Evolutionary conservation across 2,888 invertebrate species (phyloP), one percentile per base, ranked within the genome.

Genomic region (Busseola fusca): DNA sequence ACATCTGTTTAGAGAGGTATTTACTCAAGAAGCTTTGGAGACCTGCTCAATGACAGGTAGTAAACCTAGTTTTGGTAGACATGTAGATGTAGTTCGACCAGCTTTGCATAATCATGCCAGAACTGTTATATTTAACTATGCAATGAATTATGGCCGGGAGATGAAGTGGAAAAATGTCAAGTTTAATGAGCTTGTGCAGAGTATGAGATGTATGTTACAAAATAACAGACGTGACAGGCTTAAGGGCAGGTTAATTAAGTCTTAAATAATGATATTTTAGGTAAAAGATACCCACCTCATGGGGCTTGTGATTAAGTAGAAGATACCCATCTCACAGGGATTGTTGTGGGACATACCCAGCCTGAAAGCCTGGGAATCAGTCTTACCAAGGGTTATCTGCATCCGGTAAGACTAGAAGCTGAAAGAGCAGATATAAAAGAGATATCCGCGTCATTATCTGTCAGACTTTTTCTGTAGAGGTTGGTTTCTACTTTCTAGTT

Each of bases 21-120:
- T 74, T 14, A 75, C 59, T 54, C 0, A 14, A 7, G n/a, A 65
- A 64, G 72, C 72, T 1, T 58, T 74, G 34, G 3, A 25, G 1
- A 64, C 48, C 4, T 74, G 72, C 3, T 48, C 74, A 0, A 74
- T 72, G 72, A 42, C 25, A 4, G 72, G 74, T 0, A n/a, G 10
- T 0, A 69, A 7, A 57, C 18, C 30, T 2, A 0, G 3, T 14
- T 27, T 30, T 30, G 70, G 70, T 25, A 48, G 16, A 27, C 6
- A 68, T 21, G 1, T 27, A 10, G 27, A n/a, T 0, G 6, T 30
- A 0, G 5, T 12, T 4, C 12, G 40, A 14, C 73, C 68, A 7
- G 34, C 68, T 3, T 25, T 74, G 18, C 45, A 74, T 42, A 2
- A 0, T 54, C 9, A 25, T 10, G 76, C 76, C 0, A 30, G 40